Percentiles rank a stretch among this genome's conserved stretches.
phyloP scores from a whole-genome alignment of 2,113 vertebrate species.

The Eira barbara region DNA sequence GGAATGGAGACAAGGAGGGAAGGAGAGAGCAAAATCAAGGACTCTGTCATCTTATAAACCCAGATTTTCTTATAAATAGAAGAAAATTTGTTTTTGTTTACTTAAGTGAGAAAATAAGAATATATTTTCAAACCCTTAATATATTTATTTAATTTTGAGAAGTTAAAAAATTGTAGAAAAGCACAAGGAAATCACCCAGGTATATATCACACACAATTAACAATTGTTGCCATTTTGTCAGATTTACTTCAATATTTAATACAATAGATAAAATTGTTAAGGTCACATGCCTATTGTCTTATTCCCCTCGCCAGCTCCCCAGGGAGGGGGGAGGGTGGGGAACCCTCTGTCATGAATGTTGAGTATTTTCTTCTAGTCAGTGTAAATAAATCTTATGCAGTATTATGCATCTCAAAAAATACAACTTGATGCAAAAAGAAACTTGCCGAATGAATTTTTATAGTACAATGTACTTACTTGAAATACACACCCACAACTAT shows the following conservation, averaged over 20 bases:
- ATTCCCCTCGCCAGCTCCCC: not conserved
- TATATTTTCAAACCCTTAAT: not conserved
- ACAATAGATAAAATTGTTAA: not conserved
- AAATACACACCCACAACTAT: not conserved
- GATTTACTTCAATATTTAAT: not conserved
- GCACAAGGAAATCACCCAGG: not conserved
- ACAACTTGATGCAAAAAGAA: not conserved
- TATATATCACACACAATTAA: not conserved
- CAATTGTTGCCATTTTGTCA: not conserved
- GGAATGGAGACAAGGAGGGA: not conserved
- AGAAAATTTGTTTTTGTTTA: not conserved
- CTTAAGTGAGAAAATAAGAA: not conserved
- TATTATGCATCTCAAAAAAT: not conserved
- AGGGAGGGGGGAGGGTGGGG: not conserved
- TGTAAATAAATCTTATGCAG: not conserved
- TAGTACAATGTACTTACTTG: not conserved
- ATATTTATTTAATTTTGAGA: not conserved
- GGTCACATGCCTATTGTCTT: not conserved
- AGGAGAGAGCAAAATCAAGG: not conserved
- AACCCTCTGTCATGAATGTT: not conserved
- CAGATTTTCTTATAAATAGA: not conserved
- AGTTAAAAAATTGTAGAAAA: not conserved
- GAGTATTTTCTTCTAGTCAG: not conserved
- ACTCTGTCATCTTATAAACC: not conserved
- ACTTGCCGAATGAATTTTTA: not conserved